phyloP scores from a whole-genome alignment of 1,140 invertebrate genomes.

The Choristoneura fumiferana region DNA sequence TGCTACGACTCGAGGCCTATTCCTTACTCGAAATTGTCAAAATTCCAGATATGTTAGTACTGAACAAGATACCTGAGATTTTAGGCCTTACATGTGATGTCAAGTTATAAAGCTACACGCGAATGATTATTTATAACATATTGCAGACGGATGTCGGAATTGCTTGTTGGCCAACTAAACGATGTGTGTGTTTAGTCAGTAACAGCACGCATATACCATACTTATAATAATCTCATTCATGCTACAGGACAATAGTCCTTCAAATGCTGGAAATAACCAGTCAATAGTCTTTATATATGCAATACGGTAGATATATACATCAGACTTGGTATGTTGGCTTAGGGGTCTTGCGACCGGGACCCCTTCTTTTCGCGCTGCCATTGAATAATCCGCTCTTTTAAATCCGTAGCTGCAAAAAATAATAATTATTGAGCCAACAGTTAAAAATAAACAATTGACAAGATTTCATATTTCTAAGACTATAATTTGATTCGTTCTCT shows the following conservation, averaged over 20 bases:
- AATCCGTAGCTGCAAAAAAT: conserved; percentile 81
- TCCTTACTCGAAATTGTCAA: conserved; percentile 21
- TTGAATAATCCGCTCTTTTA: conserved; percentile 87
- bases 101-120: conserved; percentile 24
- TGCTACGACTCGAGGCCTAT: conserved; percentile 4
- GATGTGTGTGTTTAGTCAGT: not conserved
- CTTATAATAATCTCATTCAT: conserved; percentile 65
- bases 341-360: conserved; percentile 56
- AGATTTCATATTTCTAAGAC: too few relatives aligned
- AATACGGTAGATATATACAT: conserved; percentile 61
- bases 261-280: conserved; percentile 45
- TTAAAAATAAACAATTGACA: too few relatives aligned
- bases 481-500: too few relatives aligned
- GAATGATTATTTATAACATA: not conserved
- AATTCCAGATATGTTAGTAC: not conserved
- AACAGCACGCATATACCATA: conserved; percentile 38
- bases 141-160: not conserved
- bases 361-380: conserved; percentile 87
- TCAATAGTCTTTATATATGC: conserved; percentile 56
- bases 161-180: conserved; percentile 1
- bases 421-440: too few relatives aligned
- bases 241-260: conserved; percentile 60
- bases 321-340: conserved; percentile 59
- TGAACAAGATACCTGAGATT: conserved; percentile 16
- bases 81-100: conserved; percentile 31